Evolutionary conservation across 2,888 invertebrate genomes (phyloP), one percentile per base, ranked within the genome.

Genomic region (Dryadula phaetusa): DNA sequence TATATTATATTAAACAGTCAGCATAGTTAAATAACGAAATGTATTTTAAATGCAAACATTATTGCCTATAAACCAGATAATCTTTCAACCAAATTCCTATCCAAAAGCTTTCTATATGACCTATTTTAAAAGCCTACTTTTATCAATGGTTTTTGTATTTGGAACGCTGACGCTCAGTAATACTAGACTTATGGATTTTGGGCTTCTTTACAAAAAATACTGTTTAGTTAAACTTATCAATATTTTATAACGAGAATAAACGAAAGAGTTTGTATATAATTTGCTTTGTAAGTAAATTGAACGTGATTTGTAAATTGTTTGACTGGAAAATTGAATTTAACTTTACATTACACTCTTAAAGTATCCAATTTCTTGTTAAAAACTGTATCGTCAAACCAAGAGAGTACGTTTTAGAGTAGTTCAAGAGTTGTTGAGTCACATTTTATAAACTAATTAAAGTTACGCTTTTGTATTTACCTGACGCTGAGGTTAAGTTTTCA

Each of bases 361-460:
- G 22, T 40, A 56, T 22, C 37, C 10, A 56, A 25, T 28, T 52
- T 40, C 40, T 40, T 22, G 42, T 53, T 63, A 6, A 40, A 49
- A 63, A 63, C 28, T 34, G 62, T 49, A 37, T 25, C 12, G 37
- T 52, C 25, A 52, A 62, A 47, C 22, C 6, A 20, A 62, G 22
- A 8, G 47, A 16, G 18, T 34, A n/a, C 20, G 12, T 62, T 37
- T 34, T 37, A 37, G 10, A 34, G 34, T 32, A 61, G 61, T 62
- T 62, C 25, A 16, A 28, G 42, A 53, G 42, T 32, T 44, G 63
- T 54, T 32, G 18, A 52, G 42, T 37, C 49, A 42, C 40, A 63
- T 63, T 63, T 63, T 42, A 28, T 44, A 63, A 62, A 63, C 53
- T 63, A 63, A 63, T 63, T 63, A 53, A 63, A 63, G 63, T 63